phyloP scores from a whole-genome alignment of 2,888 invertebrate species.

The Yponomeuta malinellus region DNA sequence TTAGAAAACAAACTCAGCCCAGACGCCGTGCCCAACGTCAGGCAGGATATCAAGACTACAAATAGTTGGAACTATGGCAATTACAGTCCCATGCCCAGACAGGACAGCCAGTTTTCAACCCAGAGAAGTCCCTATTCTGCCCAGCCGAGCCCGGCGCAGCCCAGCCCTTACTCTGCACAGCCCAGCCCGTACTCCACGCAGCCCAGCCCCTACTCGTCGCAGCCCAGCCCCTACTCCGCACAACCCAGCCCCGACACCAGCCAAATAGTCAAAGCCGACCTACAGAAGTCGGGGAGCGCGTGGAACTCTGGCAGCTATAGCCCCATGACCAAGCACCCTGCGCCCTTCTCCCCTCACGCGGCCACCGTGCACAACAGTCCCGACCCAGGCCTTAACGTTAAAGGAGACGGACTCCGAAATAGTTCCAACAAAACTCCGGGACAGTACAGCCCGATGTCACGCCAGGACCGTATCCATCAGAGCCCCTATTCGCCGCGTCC shows the following conservation, averaged over 20 bases:
- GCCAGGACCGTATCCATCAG: conserved; percentile 58
- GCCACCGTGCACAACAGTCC: conserved; percentile 60
- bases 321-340: conserved; percentile 67
- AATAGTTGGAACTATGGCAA: conserved; percentile 63
- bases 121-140: conserved; percentile 66
- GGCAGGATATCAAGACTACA: conserved; percentile 61
- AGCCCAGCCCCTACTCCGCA: conserved; percentile 45
- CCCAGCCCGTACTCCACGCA: conserved; percentile 55
- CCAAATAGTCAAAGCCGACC: conserved; percentile 60
- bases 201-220: conserved; percentile 48
- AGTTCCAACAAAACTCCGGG: conserved; percentile 58
- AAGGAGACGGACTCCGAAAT: conserved; percentile 45
- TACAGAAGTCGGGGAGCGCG: conserved; percentile 50
- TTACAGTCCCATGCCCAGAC: conserved; percentile 67
- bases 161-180: conserved; percentile 67
- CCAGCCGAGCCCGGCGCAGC: conserved; percentile 65
- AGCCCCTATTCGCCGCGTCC: conserved; percentile 65
- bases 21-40: conserved; percentile 46
- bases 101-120: conserved; percentile 64
- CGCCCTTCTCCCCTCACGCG: conserved; percentile 64
- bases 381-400: conserved; percentile 54
- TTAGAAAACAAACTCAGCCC: conserved; percentile 66
- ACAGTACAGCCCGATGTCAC: conserved; percentile 65
- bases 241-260: conserved; percentile 69
- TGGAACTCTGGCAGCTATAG: conserved; percentile 68